phyloP scores from a whole-genome alignment of 2,113 vertebrate genomes.

The Notiomystis cincta region DNA sequence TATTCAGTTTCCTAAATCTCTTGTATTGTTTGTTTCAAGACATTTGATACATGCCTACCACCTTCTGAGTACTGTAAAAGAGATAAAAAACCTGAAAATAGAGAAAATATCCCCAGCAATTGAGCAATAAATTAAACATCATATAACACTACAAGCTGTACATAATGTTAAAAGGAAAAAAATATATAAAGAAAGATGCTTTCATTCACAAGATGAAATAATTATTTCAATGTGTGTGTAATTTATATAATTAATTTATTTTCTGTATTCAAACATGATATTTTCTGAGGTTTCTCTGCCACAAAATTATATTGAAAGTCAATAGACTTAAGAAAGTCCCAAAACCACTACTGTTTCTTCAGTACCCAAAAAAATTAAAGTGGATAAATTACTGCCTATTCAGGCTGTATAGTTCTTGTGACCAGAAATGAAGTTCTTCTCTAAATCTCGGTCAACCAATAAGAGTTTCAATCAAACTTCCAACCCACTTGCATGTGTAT shows the following conservation, averaged over 20 bases:
- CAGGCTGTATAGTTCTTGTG: neutral
- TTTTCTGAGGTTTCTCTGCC: neutral
- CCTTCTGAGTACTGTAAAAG: neutral
- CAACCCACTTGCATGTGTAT: neutral
- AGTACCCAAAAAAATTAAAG: neutral
- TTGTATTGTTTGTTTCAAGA: neutral
- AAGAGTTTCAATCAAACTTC: neutral
- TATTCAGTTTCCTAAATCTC: neutral
- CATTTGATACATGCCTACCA: neutral
- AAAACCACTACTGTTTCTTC: neutral
- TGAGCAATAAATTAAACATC: neutral
- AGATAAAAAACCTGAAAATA: neutral
- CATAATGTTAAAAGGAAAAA: neutral
- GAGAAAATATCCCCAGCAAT: neutral
- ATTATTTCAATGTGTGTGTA: neutral
- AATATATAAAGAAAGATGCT: neutral
- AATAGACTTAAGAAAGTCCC: neutral
- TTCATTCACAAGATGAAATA: neutral
- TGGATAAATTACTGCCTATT: neutral
- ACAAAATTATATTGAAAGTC: neutral
- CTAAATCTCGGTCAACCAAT: fast-evolving
- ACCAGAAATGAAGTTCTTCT: neutral
- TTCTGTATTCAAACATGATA: neutral
- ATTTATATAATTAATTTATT: neutral
- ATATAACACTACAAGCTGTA: neutral